Evolutionary conservation across 2,888 invertebrate species (phyloP), one percentile per base, ranked within the genome.

Genomic region (Drosophila histrio): DNA sequence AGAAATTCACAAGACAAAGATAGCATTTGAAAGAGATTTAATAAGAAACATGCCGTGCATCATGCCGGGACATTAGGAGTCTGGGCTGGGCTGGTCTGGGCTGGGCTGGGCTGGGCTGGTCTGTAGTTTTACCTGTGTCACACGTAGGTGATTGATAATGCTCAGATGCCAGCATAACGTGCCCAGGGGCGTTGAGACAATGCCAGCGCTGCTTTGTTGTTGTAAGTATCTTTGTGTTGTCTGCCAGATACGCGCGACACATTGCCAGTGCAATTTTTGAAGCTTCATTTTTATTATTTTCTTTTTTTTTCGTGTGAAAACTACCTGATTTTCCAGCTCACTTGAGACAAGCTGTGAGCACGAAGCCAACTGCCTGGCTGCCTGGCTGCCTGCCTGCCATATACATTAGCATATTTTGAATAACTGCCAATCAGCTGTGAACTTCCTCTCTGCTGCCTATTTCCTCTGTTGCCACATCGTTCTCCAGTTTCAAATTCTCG

Each of bases 91-190:
- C 38, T 17, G n/a, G 17, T n/a, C 2, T 38, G 19, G 19, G 17
- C 2, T n/a, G 38, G 5, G 19, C 38, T 17, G n/a, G n/a, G n/a
- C n/a, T n/a, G n/a, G n/a, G n/a, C n/a, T n/a, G n/a, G n/a, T n/a
- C 49, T 30, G 19, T 17, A 13, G 52, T 60, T 34, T 36, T 68
- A 53, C 63, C 78, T 57, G 70, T 70, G 63, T 44, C 77, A 26
- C 47, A 57, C 36, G 36, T 17, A 34, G 87, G 86, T 83, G 88
- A 87, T 83, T 85, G 86, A 87, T 87, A 82, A 82, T 85, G 62
- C 74, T 53, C 47, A 11, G 52, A 38, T 52, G 54, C 34, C 53
- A 53, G 34, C 67, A 34, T 36, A 58, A 44, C 26, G 52, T 30
- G 65, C 54, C 28, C 30, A 39, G 44, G 44, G 52, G 69, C 47